Conservation (phyloP, 2,888 invertebrate species). For the Molorchus minor region DNA sequence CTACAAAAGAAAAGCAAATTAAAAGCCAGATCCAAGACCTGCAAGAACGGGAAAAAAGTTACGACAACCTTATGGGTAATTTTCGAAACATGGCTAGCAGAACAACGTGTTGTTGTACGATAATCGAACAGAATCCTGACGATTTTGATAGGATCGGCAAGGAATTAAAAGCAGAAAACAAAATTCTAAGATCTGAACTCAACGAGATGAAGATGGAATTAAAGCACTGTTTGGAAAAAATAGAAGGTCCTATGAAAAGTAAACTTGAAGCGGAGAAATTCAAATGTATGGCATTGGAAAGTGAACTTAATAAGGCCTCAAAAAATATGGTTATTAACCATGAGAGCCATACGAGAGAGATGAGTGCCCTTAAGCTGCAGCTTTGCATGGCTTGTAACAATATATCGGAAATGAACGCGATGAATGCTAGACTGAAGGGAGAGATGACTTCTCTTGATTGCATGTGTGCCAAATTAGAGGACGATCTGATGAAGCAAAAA, state of each 20-base stretch:
- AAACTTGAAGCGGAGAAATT: slow-evolving; percentile 48
- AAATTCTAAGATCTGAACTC: slow-evolving; percentile 54
- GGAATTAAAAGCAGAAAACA: slow-evolving; percentile 53
- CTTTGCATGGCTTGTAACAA: slow-evolving; percentile 52
- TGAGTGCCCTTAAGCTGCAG: slow-evolving; percentile 52
- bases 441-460: slow-evolving; percentile 49
- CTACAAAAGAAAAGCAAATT: slow-evolving; percentile 68
- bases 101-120: slow-evolving; percentile 18
- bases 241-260: slow-evolving; percentile 56
- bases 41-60: slow-evolving; percentile 72
- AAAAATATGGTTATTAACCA: slow-evolving; percentile 44
- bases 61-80: slow-evolving; percentile 62
- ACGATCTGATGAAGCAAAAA: slow-evolving; percentile 59
- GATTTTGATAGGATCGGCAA: slow-evolving; percentile 44
- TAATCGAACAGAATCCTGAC: slow-evolving; percentile 14
- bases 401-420: slow-evolving; percentile 50
- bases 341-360: slow-evolving; percentile 48
- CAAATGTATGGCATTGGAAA: slow-evolving; percentile 52
- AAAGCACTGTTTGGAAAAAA: slow-evolving; percentile 55
- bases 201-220: slow-evolving; percentile 56
- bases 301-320: slow-evolving; percentile 48
- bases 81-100: slow-evolving; percentile 13
- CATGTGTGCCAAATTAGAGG: slow-evolving; percentile 55
- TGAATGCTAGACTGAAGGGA: slow-evolving; percentile 52
- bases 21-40: slow-evolving; percentile 71